Base-by-base conservation (phyloP, 2,888 invertebrate species). In the Thelaira solivaga region DNA sequence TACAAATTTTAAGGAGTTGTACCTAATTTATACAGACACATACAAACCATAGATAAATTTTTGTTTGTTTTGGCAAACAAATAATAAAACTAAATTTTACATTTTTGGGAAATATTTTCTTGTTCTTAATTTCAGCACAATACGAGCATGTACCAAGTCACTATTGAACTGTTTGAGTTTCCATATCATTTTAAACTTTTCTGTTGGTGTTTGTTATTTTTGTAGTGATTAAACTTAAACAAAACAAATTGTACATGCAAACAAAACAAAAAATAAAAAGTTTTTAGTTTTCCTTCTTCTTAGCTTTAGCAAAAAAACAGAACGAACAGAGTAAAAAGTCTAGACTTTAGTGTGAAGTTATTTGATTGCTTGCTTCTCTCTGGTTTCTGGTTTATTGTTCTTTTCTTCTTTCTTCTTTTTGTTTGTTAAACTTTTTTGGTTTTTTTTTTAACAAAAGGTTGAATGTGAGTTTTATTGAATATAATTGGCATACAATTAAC, bases 401-500 rank as follows among this genome's bases (percentile, higher is more conserved):
- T 47, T 45, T 36, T 49, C 34, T 34, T 22, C n/a, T 26, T 31
- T 49, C n/a, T n/a, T n/a, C n/a, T n/a, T n/a, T n/a, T n/a, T n/a
- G n/a, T n/a, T 16, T 24, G 4, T 36, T 16, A 57, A 1, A 5
- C 29, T n/a, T n/a, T 31, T 22, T 26, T 45, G 36, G n/a, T n/a
- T n/a, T n/a, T n/a, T 24, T 59, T 41, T 51, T 67, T 16, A 67
- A 53, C 26, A 22, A 45, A 61, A 29, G 51, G 45, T 67, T 61
- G 43, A 68, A 78, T 73, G 77, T 57, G 64, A 68, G 68, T 55
- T 78, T 73, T 78, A 69, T 74, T 78, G 69, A 69, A 74, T 74
- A 78, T 78, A 78, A 78, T 74, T 74, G 69, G 59, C 74, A 53
- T 65, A 69, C 69, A 69, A 78, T 78, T 78, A 74, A 65, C 47